A percentile compares a stretch with the other conserved stretches of the same genome.
phyloP scores from a whole-genome alignment of 2,888 invertebrate genomes.

The Kryphioiulus occultus region DNA sequence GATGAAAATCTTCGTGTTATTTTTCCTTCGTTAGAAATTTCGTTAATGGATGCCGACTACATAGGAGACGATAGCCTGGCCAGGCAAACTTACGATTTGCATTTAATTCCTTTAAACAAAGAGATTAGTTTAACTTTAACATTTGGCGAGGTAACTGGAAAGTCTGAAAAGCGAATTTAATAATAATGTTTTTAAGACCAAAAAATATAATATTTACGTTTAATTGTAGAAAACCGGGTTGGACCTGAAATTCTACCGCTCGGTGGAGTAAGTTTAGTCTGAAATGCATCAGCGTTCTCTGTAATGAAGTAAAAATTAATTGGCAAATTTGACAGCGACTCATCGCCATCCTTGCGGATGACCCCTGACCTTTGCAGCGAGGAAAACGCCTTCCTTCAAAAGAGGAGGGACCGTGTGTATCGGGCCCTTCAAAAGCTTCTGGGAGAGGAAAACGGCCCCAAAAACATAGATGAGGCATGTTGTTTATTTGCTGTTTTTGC shows the following conservation, averaged over 20 bases:
- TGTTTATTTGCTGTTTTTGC: background rate
- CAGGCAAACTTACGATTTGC: conserved; percentile 57
- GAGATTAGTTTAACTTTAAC: conserved; percentile 57
- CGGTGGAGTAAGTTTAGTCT: conserved; percentile 11
- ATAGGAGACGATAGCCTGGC: conserved; percentile 61
- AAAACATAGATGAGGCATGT: background rate
- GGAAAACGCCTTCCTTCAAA: conserved; percentile 61
- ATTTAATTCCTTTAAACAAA: conserved; percentile 56
- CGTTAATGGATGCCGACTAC: conserved; percentile 62
- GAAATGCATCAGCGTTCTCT: background rate
- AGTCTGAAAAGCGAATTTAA: background rate
- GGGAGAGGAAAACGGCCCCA: conserved; percentile 59
- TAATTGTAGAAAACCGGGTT: background rate
- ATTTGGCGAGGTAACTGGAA: conserved; percentile 58
- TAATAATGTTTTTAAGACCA: background rate
- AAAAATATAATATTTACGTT: background rate
- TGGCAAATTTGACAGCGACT: background rate
- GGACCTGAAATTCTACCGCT: conserved; percentile 22
- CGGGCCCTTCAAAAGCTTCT: conserved; percentile 60
- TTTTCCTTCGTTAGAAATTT: background rate
- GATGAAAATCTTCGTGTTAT: background rate
- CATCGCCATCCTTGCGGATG: conserved; percentile 61
- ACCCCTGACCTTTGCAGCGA: conserved; percentile 62
- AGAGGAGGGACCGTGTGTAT: conserved; percentile 59
- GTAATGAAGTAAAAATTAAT: background rate